Percentiles rank a stretch among this genome's conserved stretches.
These are phyloP conservation scores for Hapalemur alaotrensis DNA, from an alignment of 2,797 vertebrate genomes.

Conservation along the genomic window DNA sequence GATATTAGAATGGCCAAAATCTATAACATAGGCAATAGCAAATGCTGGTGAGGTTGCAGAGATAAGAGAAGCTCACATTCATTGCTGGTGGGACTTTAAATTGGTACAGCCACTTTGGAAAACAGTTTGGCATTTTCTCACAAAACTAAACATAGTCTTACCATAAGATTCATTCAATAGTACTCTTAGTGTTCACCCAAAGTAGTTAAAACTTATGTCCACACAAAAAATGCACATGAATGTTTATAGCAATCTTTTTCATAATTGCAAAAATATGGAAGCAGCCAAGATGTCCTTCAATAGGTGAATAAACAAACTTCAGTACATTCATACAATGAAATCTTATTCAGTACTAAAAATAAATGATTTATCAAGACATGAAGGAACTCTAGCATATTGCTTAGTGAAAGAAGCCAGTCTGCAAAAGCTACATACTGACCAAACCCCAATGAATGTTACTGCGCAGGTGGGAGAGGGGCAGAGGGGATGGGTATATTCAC, in stretches of 20 bases:
- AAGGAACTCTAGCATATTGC: not conserved
- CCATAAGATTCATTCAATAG: not conserved
- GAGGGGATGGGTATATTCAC: too few relatives aligned
- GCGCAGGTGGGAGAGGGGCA: too few relatives aligned
- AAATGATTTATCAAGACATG: not conserved
- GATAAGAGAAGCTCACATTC: not conserved
- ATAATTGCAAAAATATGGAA: not conserved
- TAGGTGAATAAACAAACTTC: not conserved
- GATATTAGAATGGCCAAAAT: not conserved
- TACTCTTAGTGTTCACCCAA: not conserved
- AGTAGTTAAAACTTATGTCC: not conserved
- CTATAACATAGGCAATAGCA: not conserved
- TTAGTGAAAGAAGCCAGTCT: not conserved
- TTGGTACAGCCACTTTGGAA: not conserved
- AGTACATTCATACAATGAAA: not conserved
- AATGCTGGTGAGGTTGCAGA: not conserved
- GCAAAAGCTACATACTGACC: too few relatives aligned
- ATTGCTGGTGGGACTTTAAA: not conserved
- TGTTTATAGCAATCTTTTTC: not conserved
- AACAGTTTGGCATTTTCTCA: not conserved
- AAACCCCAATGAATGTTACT: too few relatives aligned
- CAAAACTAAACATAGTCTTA: not conserved
- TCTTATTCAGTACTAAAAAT: constrained; percentile 2
- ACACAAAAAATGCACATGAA: not conserved
- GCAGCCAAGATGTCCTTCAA: not conserved